Conservation (phyloP, 2,113 vertebrate species). For the Perca fluviatilis region DNA sequence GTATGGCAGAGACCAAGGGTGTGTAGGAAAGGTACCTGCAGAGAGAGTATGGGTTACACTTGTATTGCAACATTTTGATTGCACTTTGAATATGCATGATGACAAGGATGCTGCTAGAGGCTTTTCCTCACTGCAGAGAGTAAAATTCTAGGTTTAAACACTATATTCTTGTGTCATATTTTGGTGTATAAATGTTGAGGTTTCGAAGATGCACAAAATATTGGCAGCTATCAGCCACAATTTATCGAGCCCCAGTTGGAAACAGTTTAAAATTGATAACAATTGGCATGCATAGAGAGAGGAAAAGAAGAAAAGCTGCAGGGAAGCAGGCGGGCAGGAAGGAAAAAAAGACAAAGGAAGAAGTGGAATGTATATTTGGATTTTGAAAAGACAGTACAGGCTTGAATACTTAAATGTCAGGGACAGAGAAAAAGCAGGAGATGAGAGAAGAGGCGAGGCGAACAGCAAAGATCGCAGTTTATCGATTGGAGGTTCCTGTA, state of each 20-base stretch:
- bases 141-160: slow-evolving; percentile 8
- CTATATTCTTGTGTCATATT: slow-evolving; percentile 1
- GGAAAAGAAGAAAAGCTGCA: background rate
- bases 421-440: background rate
- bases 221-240: slow-evolving; percentile 24
- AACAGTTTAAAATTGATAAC: slow-evolving; percentile 45
- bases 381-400: slow-evolving; percentile 13
- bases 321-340: background rate
- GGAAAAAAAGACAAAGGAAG: background rate
- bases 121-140: slow-evolving; percentile 25
- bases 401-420: slow-evolving; percentile 24
- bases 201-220: slow-evolving; percentile 39
- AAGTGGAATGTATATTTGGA: slow-evolving; percentile 10
- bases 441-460: slow-evolving; percentile 19
- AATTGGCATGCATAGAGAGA: slow-evolving; percentile 30
- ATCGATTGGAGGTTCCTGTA: slow-evolving; percentile 45
- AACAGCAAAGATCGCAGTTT: slow-evolving; percentile 24
- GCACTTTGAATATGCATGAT: slow-evolving; percentile 22
- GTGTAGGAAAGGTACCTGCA: slow-evolving; percentile 9
- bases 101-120: slow-evolving; percentile 38
- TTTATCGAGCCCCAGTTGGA: slow-evolving; percentile 39
- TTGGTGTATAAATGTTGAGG: slow-evolving; percentile 18
- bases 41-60: slow-evolving; percentile 31
- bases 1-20: background rate
- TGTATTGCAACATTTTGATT: slow-evolving; percentile 50